Evolutionary conservation across 2,797 vertebrate species (phyloP).

Genomic region (Discoglossus pictus): DNA sequence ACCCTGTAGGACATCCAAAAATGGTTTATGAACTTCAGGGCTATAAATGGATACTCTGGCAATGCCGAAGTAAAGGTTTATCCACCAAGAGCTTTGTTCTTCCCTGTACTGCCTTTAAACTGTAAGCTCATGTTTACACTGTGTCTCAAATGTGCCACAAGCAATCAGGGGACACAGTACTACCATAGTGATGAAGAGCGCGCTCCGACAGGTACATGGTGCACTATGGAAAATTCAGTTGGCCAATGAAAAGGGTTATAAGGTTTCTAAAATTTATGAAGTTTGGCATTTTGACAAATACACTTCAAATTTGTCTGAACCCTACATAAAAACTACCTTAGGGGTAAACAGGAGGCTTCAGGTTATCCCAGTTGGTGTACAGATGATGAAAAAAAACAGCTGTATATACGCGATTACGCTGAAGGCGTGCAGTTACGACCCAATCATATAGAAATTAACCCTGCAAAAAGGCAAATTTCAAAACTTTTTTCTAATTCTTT

Average conservation of each 20-base stretch:
- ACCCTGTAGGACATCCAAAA: not conserved
- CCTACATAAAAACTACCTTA: not conserved
- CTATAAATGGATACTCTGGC: not conserved
- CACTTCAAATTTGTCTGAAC: not conserved
- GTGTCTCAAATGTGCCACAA: not conserved
- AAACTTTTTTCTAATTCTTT: not conserved
- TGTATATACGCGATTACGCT: not conserved
- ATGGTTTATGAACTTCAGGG: not conserved
- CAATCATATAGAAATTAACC: not conserved
- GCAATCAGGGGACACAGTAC: not conserved
- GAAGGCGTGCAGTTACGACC: not conserved
- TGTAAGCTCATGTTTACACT: conserved; percentile 6
- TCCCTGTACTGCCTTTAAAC: not conserved
- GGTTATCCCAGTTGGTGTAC: conserved; percentile 15
- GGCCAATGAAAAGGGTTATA: not conserved
- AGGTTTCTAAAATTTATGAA: not conserved
- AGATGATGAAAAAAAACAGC: not conserved
- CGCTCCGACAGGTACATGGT: not conserved
- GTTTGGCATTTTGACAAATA: not conserved
- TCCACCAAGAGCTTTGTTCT: too few species aligned
- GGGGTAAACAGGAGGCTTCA: conserved; percentile 13
- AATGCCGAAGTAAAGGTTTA: conserved; percentile 9
- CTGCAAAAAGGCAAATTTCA: conserved; percentile 4
- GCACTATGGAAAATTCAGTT: not conserved
- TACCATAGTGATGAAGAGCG: not conserved